phyloP scores from a whole-genome alignment of 1,140 invertebrate genomes.

The Heliconius nattereri region DNA sequence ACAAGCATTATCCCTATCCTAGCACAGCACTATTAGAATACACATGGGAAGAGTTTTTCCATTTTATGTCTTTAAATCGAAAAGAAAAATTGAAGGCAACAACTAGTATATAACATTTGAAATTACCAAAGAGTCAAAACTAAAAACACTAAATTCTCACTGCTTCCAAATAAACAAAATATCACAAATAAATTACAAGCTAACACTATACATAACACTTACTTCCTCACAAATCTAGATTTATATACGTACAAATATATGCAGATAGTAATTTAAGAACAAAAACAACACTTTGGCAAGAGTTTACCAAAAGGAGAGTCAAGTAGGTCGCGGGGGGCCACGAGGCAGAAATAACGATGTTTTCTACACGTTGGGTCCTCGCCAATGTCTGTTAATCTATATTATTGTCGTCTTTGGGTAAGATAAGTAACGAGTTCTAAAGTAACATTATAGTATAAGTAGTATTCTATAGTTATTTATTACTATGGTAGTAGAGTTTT shows the following conservation, averaged over 20 bases:
- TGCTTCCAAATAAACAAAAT: too few species aligned
- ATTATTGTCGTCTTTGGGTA: conserved; percentile 14
- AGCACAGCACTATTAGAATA: too few species aligned
- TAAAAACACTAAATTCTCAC: too few species aligned
- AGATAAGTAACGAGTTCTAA: conserved; percentile 5
- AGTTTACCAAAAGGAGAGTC: conserved; percentile 1
- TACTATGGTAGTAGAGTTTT: not conserved
- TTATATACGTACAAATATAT: not conserved
- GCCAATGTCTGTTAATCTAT: conserved; percentile 19
- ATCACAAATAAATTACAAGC: too few species aligned
- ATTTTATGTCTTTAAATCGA: too few species aligned
- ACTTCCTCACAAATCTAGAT: not conserved
- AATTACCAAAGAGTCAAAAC: too few species aligned
- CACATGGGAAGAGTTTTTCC: too few species aligned
- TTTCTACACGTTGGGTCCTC: conserved; percentile 32
- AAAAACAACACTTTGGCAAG: conserved; percentile 17
- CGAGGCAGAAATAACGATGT: conserved; percentile 30
- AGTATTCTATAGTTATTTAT: not conserved
- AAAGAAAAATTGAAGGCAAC: too few species aligned
- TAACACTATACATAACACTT: too few species aligned
- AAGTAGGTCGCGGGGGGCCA: conserved; percentile 24
- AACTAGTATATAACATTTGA: too few species aligned
- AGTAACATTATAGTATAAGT: not conserved
- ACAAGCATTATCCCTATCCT: too few species aligned
- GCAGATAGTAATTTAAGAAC: not conserved